phyloP scores from a whole-genome alignment of 2,888 invertebrate species.

The Sphaeridia pumilis region DNA sequence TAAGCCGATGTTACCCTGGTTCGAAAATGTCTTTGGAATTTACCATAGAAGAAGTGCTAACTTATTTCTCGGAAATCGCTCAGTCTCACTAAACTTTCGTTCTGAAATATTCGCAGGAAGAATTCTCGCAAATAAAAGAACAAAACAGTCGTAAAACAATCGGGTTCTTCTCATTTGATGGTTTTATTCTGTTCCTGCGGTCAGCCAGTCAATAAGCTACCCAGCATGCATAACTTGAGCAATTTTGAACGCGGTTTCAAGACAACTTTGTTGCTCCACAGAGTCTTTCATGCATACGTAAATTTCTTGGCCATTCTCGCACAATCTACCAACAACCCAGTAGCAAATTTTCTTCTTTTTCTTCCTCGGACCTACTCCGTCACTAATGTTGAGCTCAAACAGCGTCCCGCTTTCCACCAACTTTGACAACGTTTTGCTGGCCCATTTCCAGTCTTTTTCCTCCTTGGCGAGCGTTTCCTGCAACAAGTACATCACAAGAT shows the following conservation, averaged over 20 bases:
- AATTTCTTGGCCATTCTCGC: conserved; percentile 29
- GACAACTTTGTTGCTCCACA: conserved; percentile 21
- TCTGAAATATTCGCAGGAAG: neutral
- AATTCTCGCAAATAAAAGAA: neutral
- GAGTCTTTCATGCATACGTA: conserved; percentile 34
- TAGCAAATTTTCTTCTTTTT: conserved; percentile 23
- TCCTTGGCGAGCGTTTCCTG: conserved; percentile 27
- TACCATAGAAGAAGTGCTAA: conserved; percentile 85
- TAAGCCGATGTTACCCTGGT: conserved; percentile 91
- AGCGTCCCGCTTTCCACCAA: conserved; percentile 32
- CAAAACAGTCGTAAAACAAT: too few species aligned
- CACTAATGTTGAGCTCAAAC: conserved; percentile 29
- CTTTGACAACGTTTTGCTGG: conserved; percentile 29
- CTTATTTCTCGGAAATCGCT: conserved; percentile 97
- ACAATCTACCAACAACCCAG: conserved; percentile 34
- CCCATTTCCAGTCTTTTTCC: conserved; percentile 31
- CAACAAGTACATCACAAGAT: neutral
- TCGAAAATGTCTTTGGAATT: conserved; percentile 89
- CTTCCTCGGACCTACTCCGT: conserved; percentile 20
- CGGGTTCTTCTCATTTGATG: too few species aligned
- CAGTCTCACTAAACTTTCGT: conserved; percentile 62
- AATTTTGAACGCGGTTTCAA: conserved; percentile 34
- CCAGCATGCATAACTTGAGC: conserved; percentile 18
- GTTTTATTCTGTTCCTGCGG: too few species aligned
- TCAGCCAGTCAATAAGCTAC: too few species aligned